Base-by-base conservation (phyloP, 2,888 invertebrate genomes). In the Ochlodes sylvanus region DNA sequence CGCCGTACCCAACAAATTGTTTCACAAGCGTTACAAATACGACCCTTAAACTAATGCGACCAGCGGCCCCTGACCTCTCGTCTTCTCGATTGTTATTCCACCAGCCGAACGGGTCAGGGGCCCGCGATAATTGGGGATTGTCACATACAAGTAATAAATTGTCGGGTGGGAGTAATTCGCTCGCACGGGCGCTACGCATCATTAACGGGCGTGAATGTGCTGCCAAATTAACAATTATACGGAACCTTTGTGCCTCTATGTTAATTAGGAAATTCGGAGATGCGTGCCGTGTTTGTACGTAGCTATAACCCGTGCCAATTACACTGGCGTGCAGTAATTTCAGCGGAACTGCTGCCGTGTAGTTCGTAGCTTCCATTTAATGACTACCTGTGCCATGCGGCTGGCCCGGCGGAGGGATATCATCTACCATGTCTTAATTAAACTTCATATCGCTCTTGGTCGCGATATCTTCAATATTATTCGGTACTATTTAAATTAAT, bases 161-260 rank as follows among this genome's bases (percentile, higher is more conserved):
- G 80, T 75, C 73, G 80, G 79, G 75, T 73, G 75, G 77, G 76
- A 78, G 77, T 76, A 79, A 79, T 79, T 77, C 77, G 71, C 79
- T 74, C 73, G 79, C 76, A 77, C 80, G 83, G 78, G 79, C 72
- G 76, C 74, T 73, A 84, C 88, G 89, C 88, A 82, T 90, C 91
- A 91, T 91, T 90, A 90, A 86, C 81, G 81, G 77, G 81, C 79
- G 78, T 84, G 89, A 88, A 89, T 88, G 87, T 87, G 87, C 82
- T 84, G 84, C 87, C 89, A 90, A 91, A 90, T 91, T 90, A 90
- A 90, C 91, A 91, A 91, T 91, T 91, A 91, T 83, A 79, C 79
- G 78, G 80, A 82, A 80, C 83, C 85, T 84, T 81, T 79, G 82
- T 80, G 84, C 85, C 81, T 85, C 82, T 86, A 85, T 85, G 89